Evolutionary conservation across 1,140 invertebrate genomes (phyloP).

Genomic region (Acarapis woodi): DNA sequence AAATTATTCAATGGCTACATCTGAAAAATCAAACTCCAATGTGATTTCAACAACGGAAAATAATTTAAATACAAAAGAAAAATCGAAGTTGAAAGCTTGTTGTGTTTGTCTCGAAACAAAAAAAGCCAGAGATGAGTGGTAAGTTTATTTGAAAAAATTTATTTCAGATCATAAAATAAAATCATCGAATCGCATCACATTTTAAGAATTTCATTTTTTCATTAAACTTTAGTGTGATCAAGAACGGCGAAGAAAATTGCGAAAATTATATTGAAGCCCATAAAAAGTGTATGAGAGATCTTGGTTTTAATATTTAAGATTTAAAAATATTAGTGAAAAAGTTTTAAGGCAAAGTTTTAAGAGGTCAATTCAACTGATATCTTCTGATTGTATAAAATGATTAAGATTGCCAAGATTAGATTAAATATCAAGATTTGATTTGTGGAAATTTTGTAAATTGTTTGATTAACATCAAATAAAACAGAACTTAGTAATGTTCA

Average conservation of each 20-base stretch:
- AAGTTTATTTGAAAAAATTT: conserved; percentile 15
- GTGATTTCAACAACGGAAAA: no score
- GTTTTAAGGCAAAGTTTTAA: no score
- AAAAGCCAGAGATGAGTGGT: conserved; percentile 63
- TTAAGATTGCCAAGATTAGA: no score
- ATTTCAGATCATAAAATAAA: conserved; percentile 2
- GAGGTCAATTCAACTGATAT: no score
- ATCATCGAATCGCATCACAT: not conserved
- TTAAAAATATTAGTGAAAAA: not conserved
- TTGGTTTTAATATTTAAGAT: conserved; percentile 75
- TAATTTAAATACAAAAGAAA: conserved; percentile 5
- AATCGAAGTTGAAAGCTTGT: conserved; percentile 44
- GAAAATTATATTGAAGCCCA: conserved; percentile 69
- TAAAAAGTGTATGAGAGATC: conserved; percentile 73
- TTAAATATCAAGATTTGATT: no score
- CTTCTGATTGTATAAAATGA: no score
- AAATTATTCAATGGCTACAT: no score
- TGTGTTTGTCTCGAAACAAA: conserved; percentile 95
- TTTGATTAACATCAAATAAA: no score
- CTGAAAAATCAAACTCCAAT: no score
- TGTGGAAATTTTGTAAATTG: no score
- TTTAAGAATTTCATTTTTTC: conserved; percentile 1
- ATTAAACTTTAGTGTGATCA: conserved; percentile 46
- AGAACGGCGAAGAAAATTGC: conserved; percentile 77
- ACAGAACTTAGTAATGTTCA: no score